phyloP scores from a whole-genome alignment of 2,888 invertebrate genomes.

The Rhabditoides inermis region DNA sequence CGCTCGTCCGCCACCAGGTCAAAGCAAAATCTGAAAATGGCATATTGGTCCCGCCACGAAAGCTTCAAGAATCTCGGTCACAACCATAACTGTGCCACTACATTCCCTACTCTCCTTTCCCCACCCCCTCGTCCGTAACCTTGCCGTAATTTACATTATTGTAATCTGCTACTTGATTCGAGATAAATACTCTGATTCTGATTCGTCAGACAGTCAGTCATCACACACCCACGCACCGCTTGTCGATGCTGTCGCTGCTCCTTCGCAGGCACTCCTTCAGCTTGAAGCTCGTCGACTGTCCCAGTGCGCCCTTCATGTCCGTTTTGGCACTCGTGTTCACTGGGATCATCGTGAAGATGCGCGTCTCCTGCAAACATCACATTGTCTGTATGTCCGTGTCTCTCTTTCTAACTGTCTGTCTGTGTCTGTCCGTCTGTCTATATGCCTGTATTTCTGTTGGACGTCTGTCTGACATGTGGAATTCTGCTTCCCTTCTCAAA shows the following conservation, averaged over 20 bases:
- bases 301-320: conserved; percentile 66
- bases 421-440: too few relatives aligned
- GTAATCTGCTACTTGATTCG: too few relatives aligned
- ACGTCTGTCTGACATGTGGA: too few relatives aligned
- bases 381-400: too few relatives aligned
- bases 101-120: conserved; percentile 11
- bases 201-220: not conserved
- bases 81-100: conserved; percentile 9
- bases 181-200: too few relatives aligned
- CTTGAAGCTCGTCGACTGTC: conserved; percentile 60
- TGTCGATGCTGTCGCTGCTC: conserved; percentile 78
- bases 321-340: conserved; percentile 40
- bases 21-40: conserved; percentile 71
- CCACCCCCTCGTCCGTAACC: not conserved
- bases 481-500: too few relatives aligned
- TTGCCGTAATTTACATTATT: too few relatives aligned
- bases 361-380: too few relatives aligned
- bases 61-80: not conserved
- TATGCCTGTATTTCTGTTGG: too few relatives aligned
- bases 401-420: conserved; percentile 59
- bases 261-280: conserved; percentile 67
- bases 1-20: conserved; percentile 71
- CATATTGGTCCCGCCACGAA: not conserved
- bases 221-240: conserved; percentile 51
- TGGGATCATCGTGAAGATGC: conserved; percentile 81